Percentiles rank a stretch among this genome's conserved stretches.
phyloP scores from a whole-genome alignment of 30 jellyfish, hydroid and myxozoan species.

The Pseudorhiza aurosa region DNA sequence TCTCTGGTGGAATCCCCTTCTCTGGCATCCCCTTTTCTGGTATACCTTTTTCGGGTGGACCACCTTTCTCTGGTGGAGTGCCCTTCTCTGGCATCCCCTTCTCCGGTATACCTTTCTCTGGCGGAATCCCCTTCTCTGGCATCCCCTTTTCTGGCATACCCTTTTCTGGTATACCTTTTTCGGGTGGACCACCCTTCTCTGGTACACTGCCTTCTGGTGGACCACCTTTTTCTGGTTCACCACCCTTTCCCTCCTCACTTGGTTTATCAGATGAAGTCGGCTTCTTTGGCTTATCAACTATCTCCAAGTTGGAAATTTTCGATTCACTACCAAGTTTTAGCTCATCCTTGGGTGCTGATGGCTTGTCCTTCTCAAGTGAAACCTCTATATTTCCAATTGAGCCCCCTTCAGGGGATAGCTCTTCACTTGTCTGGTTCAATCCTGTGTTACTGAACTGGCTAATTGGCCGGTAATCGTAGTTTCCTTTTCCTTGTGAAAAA shows the following conservation, averaged over 20 bases:
- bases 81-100: constrained; percentile 7
- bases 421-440: constrained; percentile 13
- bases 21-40: constrained; percentile 1
- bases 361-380: constrained; percentile 4
- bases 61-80: constrained; percentile 14
- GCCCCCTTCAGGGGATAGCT: constrained; percentile 34
- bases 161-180: constrained; percentile 28
- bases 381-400: constrained; percentile 3
- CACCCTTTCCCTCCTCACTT: constrained; percentile 8
- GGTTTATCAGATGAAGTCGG: not conserved
- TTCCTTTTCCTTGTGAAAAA: not conserved
- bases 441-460: not conserved
- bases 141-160: not conserved
- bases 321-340: constrained; percentile 23
- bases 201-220: constrained; percentile 9
- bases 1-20: constrained; percentile 18
- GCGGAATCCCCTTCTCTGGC: constrained; percentile 6
- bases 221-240: constrained; percentile 21
- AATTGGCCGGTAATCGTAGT: constrained; percentile 32
- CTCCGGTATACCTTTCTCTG: not conserved
- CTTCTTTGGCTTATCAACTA: constrained; percentile 38
- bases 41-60: not conserved
- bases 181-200: constrained; percentile 42
- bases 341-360: not conserved
- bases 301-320: constrained; percentile 21